Percentiles rank a stretch among this genome's conserved stretches.
These are phyloP conservation scores for Ardeotis arabs DNA, from an alignment of 2,113 vertebrate genomes.

Conservation along the genomic window DNA sequence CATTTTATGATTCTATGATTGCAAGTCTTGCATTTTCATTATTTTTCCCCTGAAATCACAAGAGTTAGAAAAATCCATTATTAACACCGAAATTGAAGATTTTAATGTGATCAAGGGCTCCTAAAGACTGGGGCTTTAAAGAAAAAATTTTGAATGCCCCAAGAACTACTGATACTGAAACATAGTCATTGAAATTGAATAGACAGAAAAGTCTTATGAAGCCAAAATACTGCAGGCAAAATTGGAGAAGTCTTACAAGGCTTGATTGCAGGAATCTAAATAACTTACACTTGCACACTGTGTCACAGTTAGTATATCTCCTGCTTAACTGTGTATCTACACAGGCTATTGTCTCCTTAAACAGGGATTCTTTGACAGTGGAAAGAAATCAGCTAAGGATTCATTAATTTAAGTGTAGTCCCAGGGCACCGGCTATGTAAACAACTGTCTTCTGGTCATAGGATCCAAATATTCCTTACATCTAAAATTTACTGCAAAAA, in stretches of 20 bases:
- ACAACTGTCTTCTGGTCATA: background rate
- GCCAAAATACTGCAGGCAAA: background rate
- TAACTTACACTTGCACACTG: background rate
- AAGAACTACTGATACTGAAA: background rate
- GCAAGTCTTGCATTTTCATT: background rate
- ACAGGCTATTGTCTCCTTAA: background rate
- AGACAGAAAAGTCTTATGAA: background rate
- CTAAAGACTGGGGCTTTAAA: background rate
- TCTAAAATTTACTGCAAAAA: background rate
- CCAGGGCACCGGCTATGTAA: background rate
- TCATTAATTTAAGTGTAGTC: background rate
- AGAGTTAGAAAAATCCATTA: background rate
- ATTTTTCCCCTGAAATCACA: background rate
- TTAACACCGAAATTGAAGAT: background rate
- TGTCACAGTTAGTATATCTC: background rate
- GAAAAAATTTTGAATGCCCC: background rate
- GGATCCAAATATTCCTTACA: background rate
- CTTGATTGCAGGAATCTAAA: background rate
- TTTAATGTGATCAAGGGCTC: background rate
- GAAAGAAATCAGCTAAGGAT: background rate
- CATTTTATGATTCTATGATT: background rate
- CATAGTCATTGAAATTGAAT: background rate
- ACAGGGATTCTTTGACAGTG: background rate
- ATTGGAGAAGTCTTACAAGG: background rate
- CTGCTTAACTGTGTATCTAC: background rate